These are phyloP conservation scores for Chelmon rostratus DNA, from an alignment of 2,797 vertebrate genomes.

Conservation along the genomic window DNA sequence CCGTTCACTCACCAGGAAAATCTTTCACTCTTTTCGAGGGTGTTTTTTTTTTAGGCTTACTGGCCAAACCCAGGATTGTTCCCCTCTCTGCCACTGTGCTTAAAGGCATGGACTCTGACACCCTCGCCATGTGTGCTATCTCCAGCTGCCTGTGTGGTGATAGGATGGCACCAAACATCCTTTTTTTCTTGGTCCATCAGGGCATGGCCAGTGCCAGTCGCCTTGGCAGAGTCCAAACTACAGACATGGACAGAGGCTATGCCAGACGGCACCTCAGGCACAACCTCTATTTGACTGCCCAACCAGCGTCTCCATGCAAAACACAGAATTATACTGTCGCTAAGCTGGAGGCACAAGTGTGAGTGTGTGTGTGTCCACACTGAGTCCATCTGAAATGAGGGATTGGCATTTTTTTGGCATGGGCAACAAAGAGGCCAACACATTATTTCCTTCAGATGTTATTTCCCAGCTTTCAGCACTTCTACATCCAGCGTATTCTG, in stretches of 20 bases:
- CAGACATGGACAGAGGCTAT: slow-evolving; percentile 65
- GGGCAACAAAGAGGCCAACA: slow-evolving; percentile 53
- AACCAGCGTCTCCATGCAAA: slow-evolving; percentile 68
- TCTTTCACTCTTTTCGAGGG: slow-evolving; percentile 49
- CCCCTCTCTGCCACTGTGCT: slow-evolving; percentile 53
- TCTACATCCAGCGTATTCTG: slow-evolving; percentile 49
- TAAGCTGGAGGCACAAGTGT: slow-evolving; percentile 39
- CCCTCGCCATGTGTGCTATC: slow-evolving; percentile 74
- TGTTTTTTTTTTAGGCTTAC: slow-evolving; percentile 39
- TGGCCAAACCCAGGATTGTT: slow-evolving; percentile 56
- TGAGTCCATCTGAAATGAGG: slow-evolving; percentile 50
- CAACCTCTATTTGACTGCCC: slow-evolving; percentile 70
- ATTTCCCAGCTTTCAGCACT: slow-evolving; percentile 72
- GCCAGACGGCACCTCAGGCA: slow-evolving; percentile 76
- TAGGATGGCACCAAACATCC: slow-evolving; percentile 72
- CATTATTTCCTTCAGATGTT: slow-evolving; percentile 70
- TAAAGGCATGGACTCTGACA: slow-evolving; percentile 69
- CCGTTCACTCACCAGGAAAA: slow-evolving; percentile 49
- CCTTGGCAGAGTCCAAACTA: slow-evolving; percentile 66
- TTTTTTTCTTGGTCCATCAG: slow-evolving; percentile 61
- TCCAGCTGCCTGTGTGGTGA: slow-evolving; percentile 81
- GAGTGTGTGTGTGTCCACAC: background rate
- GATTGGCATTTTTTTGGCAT: slow-evolving; percentile 72
- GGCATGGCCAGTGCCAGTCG: slow-evolving; percentile 67
- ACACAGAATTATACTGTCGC: slow-evolving; percentile 59